A percentile compares a stretch with the other conserved stretches of the same genome.
phyloP scores from a whole-genome alignment of 2,888 invertebrate genomes.

The Theristus sp. region DNA sequence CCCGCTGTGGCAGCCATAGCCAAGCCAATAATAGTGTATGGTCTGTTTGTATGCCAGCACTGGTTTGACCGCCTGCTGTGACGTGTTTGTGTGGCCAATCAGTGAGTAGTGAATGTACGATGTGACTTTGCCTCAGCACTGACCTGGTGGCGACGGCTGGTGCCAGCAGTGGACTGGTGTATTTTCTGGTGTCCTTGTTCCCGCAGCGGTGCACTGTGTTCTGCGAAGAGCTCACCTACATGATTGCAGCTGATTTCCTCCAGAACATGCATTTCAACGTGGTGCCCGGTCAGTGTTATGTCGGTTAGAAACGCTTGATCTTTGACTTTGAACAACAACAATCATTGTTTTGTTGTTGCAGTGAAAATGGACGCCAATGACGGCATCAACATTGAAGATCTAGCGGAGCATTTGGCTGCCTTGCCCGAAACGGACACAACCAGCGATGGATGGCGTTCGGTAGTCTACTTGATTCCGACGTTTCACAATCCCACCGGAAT shows the following conservation, averaged over 20 bases:
- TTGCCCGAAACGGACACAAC: too few species aligned
- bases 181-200: constrained; percentile 33
- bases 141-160: constrained; percentile 43
- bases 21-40: too few species aligned
- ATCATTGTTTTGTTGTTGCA: not conserved
- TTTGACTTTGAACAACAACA: not conserved
- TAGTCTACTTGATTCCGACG: constrained; percentile 42
- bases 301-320: not conserved
- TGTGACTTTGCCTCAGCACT: too few species aligned
- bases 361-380: constrained; percentile 38
- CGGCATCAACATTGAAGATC: constrained; percentile 37
- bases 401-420: constrained; percentile 32
- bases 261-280: constrained; percentile 39
- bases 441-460: constrained; percentile 34
- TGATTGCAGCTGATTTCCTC: constrained; percentile 42
- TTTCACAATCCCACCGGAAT: constrained; percentile 45
- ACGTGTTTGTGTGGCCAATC: too few species aligned
- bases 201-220: constrained; percentile 37
- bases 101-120: too few species aligned
- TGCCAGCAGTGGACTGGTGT: constrained; percentile 43
- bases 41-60: too few species aligned
- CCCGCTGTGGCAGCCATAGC: too few species aligned
- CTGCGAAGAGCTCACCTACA: constrained; percentile 47
- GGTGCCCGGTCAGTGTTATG: constrained; percentile 32
- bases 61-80: too few species aligned